These are phyloP conservation scores for Paratilapia polleni DNA, from an alignment of 2,113 vertebrate species.

Conservation along the genomic window DNA sequence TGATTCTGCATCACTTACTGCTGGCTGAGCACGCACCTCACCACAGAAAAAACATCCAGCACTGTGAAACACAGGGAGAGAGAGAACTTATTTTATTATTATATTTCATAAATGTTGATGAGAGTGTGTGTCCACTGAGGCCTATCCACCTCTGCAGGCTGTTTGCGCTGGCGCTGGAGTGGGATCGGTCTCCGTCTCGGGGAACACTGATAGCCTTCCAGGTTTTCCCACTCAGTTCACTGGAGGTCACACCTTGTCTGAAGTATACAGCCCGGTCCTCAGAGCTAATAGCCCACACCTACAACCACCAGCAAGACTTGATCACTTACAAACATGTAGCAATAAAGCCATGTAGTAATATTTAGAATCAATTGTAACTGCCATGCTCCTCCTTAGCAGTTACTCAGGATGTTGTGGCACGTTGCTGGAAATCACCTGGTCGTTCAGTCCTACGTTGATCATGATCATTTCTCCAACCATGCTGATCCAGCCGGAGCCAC, in stretches of 20 bases:
- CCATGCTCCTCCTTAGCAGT: not conserved
- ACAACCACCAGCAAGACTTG: not conserved
- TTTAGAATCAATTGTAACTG: not conserved
- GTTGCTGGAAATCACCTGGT: constrained; percentile 83
- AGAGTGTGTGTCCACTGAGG: not conserved
- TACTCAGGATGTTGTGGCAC: not conserved
- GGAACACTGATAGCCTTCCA: constrained; percentile 87
- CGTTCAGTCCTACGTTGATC: constrained; percentile 92
- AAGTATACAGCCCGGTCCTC: constrained; percentile 90
- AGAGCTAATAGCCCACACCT: constrained; percentile 91
- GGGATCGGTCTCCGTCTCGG: constrained; percentile 87
- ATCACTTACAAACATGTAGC: not conserved
- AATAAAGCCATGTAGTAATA: not conserved
- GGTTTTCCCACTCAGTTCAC: constrained; percentile 93
- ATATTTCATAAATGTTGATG: not conserved
- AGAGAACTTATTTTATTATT: not conserved
- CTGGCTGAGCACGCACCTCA: constrained; percentile 85
- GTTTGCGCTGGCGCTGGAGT: constrained; percentile 85
- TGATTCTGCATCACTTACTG: constrained; percentile 81
- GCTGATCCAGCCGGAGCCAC: constrained; percentile 95
- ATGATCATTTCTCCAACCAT: constrained; percentile 97
- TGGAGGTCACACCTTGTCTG: constrained; percentile 92
- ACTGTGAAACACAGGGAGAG: constrained; percentile 70
- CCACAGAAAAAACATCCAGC: constrained; percentile 95
- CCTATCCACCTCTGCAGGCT: constrained; percentile 88